Evolutionary conservation across 1,140 invertebrate genomes (phyloP).

Genomic region (Paracyclopina nana): DNA sequence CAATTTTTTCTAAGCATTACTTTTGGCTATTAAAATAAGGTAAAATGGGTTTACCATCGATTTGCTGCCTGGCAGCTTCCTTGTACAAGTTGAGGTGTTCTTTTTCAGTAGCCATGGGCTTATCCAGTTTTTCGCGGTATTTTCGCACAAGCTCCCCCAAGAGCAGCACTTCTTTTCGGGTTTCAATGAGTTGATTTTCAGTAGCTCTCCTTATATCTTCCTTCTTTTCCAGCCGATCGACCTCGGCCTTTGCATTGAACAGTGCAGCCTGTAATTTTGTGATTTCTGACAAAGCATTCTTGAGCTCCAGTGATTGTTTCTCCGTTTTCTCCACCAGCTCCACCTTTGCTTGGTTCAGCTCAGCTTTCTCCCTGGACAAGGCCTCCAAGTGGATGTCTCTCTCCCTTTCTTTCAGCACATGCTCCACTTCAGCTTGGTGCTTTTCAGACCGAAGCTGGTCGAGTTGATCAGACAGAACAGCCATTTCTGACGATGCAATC

Average conservation of each 20-base stretch:
- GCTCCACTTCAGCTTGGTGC: slow-evolving; percentile 2
- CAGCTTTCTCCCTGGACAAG: background rate
- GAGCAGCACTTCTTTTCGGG: background rate
- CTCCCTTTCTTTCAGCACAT: background rate
- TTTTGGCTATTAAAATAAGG: background rate
- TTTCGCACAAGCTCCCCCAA: slow-evolving; percentile 4
- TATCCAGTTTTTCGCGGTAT: background rate
- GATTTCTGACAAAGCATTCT: background rate
- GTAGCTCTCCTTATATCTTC: background rate
- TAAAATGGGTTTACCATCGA: background rate
- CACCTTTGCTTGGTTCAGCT: background rate
- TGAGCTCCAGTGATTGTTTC: background rate
- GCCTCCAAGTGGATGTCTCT: slow-evolving; percentile 5
- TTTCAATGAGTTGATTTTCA: slow-evolving; percentile 1
- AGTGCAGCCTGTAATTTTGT: background rate
- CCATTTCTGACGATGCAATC: slow-evolving; percentile 8
- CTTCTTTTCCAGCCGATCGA: slow-evolving; percentile 3
- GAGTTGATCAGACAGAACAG: background rate
- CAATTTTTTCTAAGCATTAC: background rate
- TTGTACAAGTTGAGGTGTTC: background rate
- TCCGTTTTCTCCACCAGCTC: background rate
- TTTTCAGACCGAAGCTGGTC: slow-evolving; percentile 2
- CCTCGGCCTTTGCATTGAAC: slow-evolving; percentile 4
- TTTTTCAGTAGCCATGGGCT: background rate
- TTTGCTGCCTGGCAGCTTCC: background rate